Evolutionary conservation across 2,797 vertebrate species (phyloP), one percentile per base, ranked within the genome.

Genomic region (Pagetopsis macropterus): DNA sequence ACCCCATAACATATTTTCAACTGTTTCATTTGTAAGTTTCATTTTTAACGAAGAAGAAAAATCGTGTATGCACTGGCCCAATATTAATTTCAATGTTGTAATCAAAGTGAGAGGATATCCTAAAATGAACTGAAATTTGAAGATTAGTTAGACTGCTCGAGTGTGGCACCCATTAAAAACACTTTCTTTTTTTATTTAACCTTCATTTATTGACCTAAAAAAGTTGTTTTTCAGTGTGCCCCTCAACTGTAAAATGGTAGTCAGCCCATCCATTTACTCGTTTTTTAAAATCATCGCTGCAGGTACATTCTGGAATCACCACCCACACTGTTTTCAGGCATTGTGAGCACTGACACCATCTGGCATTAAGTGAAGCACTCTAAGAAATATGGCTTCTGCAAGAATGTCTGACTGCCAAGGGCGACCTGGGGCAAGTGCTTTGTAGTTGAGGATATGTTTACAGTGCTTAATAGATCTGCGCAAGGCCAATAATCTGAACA

Each of bases 331-430:
- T 70, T 85, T 78, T 60, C 41, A 21, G 65, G 59, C 74, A 69
- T 71, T 56, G 84, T 76, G 76, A 77, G 79, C 72, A 51, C 72
- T 71, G 76, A 84, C 79, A 87, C 87, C 88, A 91, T 89, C 89
- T 92, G 91, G 86, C 81, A 86, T 70, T 74, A 70, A 41, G 65
- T 15, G 81, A 76, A 78, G 81, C 78, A 68, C 82, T 78, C 46
- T 51, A 67, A 82, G 76, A 91, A 88, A 87, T 79, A 87, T 78
- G 76, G 82, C 77, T 72, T 75, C 81, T 62, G 72, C 64, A 41
- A 54, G 60, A 83, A 75, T 73, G 77, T 76, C 76, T 71, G 83
- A 78, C 75, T 81, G 84, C 90, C 79, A 78, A 81, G 90, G 86
- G 84, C 84, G 69, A 80, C 78, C 70, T 1, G 62, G 84, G 85